Evolutionary conservation across 1,140 invertebrate species (phyloP).

Genomic region (Belonocnema kinseyi): DNA sequence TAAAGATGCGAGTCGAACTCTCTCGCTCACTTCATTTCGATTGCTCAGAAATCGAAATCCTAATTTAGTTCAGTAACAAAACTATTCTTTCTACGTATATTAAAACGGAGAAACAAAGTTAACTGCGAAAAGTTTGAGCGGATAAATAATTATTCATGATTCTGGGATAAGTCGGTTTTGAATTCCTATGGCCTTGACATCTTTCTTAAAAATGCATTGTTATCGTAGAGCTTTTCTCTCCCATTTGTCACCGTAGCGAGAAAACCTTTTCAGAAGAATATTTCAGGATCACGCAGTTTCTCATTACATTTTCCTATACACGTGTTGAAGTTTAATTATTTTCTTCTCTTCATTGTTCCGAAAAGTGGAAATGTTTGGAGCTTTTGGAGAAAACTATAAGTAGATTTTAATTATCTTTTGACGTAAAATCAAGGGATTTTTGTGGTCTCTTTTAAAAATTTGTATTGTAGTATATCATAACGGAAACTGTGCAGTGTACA

Average conservation of each 20-base stretch:
- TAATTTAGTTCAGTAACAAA: background rate
- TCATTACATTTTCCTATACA: background rate
- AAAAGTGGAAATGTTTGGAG: no score
- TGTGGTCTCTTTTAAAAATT: no score
- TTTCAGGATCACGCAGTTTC: background rate
- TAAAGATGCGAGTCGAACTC: background rate
- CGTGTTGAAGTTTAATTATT: background rate
- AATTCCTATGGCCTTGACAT: constrained; percentile 20
- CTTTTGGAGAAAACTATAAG: no score
- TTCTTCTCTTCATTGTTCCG: background rate
- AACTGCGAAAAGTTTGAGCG: background rate
- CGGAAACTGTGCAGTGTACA: no score
- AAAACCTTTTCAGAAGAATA: background rate
- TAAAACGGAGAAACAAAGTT: background rate
- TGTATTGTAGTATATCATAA: no score
- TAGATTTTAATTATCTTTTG: no score
- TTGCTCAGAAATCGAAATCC: background rate
- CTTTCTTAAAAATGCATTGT: constrained; percentile 26
- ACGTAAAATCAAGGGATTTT: no score
- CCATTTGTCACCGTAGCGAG: constrained; percentile 1
- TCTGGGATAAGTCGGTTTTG: background rate
- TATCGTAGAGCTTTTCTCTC: constrained; percentile 13
- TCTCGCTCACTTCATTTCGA: background rate
- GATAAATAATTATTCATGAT: constrained; percentile 20
- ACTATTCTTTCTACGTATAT: background rate